A percentile compares a stretch with the other conserved stretches of the same genome.
These are phyloP conservation scores for Nasonia oneida DNA, from an alignment of 2,888 invertebrate genomes.

Conservation along the genomic window DNA sequence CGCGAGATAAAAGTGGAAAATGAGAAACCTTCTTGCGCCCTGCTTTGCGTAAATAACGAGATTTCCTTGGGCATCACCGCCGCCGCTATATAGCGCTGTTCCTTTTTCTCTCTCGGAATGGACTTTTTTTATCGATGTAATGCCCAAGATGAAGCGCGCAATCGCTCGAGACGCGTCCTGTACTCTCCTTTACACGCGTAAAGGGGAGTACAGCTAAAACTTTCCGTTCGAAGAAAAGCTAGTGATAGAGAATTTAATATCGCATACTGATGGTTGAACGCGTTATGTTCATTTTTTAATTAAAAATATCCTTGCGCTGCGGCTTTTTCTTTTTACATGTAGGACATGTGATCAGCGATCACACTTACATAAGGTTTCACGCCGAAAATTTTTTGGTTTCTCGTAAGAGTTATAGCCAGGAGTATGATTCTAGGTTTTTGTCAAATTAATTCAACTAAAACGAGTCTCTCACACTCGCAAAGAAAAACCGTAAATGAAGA, in stretches of 20 bases:
- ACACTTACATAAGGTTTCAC: no score
- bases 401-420: no score
- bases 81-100: neutral
- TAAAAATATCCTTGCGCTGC: neutral
- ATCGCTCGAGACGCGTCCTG: neutral
- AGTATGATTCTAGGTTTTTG: no score
- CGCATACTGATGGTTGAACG: neutral
- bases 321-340: neutral
- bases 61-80: constrained; percentile 2
- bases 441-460: no score
- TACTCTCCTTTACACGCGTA: no score
- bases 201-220: neutral
- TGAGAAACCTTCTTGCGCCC: constrained; percentile 41
- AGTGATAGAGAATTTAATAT: neutral
- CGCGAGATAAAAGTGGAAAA: constrained; percentile 29
- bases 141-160: neutral
- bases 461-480: no score
- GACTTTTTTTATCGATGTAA: neutral
- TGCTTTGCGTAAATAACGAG: constrained; percentile 49
- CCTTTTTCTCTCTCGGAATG: neutral
- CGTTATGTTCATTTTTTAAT: neutral
- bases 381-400: no score
- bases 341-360: no score
- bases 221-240: neutral
- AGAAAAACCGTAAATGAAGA: no score